Evolutionary conservation across 2,888 invertebrate genomes (phyloP).

Genomic region (Drosophila anomelani): DNA sequence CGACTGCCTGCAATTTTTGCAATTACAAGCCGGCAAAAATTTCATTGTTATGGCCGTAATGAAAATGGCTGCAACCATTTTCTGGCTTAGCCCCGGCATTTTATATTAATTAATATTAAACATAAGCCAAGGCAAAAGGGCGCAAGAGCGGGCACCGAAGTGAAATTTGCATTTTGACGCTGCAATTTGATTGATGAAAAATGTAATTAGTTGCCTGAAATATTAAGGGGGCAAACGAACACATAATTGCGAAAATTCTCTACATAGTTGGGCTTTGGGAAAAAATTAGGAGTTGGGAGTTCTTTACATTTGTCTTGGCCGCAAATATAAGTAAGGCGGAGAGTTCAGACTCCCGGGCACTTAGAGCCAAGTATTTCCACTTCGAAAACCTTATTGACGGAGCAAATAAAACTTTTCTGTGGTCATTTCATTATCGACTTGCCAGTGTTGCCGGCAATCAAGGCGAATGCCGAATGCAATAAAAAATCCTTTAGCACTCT

Average conservation of each 20-base stretch:
- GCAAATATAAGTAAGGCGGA: constrained; percentile 19
- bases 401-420: constrained; percentile 37
- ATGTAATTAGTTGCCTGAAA: constrained; percentile 56
- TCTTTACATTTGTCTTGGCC: constrained; percentile 39
- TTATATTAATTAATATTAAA: constrained; percentile 75
- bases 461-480: constrained; percentile 49
- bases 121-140: constrained; percentile 49
- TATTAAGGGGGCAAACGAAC: constrained; percentile 13
- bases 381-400: constrained; percentile 35
- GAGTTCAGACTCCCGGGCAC: constrained; percentile 27
- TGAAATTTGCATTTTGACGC: constrained; percentile 57
- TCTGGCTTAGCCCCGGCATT: constrained; percentile 63
- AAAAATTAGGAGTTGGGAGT: constrained; percentile 23
- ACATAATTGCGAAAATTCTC: constrained; percentile 27
- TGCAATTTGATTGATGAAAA: constrained; percentile 73
- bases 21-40: constrained; percentile 66
- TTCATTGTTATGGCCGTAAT: constrained; percentile 71
- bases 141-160: constrained; percentile 13
- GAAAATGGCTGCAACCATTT: constrained; percentile 68
- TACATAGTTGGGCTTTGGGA: constrained; percentile 3
- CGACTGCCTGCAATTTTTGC: constrained; percentile 58
- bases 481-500: constrained; percentile 40
- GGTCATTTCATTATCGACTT: constrained; percentile 52
- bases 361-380: constrained; percentile 24
- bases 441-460: constrained; percentile 46